Base-by-base conservation (phyloP, 2,113 vertebrate species). In the Lucifuga dentata region DNA sequence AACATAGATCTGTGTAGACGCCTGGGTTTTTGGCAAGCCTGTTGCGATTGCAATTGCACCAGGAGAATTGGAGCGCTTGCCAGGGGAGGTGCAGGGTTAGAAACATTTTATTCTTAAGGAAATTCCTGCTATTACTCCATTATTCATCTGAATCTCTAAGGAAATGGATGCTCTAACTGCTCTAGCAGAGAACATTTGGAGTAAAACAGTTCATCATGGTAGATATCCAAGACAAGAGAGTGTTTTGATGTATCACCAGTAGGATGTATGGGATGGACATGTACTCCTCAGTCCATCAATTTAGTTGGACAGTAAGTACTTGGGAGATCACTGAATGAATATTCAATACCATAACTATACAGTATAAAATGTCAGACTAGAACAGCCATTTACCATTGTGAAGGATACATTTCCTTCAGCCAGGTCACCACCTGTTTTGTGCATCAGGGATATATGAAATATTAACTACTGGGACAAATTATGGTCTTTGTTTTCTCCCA, bases 41-140 rank as follows among this genome's bases (percentile, higher is more conserved):
- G 23, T 40, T 58, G 60, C 52, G 55, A 76, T 64, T 55, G 63
- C 44, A 50, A 63, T 65, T 67, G 79, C 86, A 75, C 75, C 67
- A 16, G 68, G 84, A 79, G 82, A 80, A 80, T 77, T 72, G 59
- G 68, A 84, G 68, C n/a, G 51, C 70, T 82, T 77, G 79, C 78
- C 86, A 86, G 76, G 45, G 76, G 84, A 90, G 83, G 83, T 86
- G 86, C 79, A 85, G 78, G 84, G 76, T 91, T 88, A 86, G 85
- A 86, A 88, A 89, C 80, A 86, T 89, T 91, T 88, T 86, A 89
- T 90, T 90, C 83, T 82, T 74, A 68, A 86, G 86, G 86, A 91
- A 88, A 89, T 91, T 88, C 88, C 83, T 88, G 68, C 84, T 87
- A 86, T 87, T 88, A 83, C 88, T 87, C 86, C 86, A 87, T 91